Percentiles rank a stretch among this genome's conserved stretches.
Evolutionary conservation across 2,113 vertebrate species (phyloP).

Genomic region (human): GRCh38 chr11:132012001-132012500

Average conservation of each 20-base stretch:
- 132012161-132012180: not conserved
- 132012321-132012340: constrained; percentile 75
- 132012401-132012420: constrained; percentile 22
- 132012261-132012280: constrained; percentile 74
- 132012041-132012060: not conserved
- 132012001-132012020: not conserved
- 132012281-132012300: constrained; percentile 74
- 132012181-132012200: constrained; percentile 14
- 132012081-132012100: not conserved
- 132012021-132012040: not conserved
- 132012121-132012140: not conserved
- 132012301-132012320: constrained; percentile 79
- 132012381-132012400: constrained; percentile 66
- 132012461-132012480: not conserved
- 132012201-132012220: constrained; percentile 59
- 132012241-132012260: constrained; percentile 72
- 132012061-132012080: not conserved
- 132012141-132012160: not conserved
- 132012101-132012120: not conserved
- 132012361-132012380: constrained; percentile 69
- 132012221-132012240: constrained; percentile 74
- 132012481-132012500: not conserved
- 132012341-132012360: constrained; percentile 54
- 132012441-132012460: constrained; percentile 13
- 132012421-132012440: constrained; percentile 59